Evolutionary conservation across 2,113 vertebrate species (phyloP), one percentile per base, ranked within the genome.

Genomic region (Leptocoma aspasia): DNA sequence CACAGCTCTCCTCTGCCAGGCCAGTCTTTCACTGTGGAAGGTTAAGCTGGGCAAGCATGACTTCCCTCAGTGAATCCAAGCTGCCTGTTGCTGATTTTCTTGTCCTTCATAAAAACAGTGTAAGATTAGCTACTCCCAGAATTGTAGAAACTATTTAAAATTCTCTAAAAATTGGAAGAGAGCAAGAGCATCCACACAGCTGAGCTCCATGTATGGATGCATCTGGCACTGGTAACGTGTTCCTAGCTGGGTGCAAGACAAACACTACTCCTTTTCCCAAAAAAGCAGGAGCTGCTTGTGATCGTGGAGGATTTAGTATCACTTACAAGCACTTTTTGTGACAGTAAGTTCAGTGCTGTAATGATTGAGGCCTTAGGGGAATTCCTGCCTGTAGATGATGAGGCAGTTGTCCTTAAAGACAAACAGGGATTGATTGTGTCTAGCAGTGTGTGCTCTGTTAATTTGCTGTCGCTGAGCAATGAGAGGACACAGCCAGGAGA

Each of bases 281-380:
- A 5, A 70, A 37, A 75, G 31, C 47, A 39, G 15, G 65, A 70
- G 4, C 56, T 66, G 23, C 37, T 64, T 73, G 28, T 35, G 28
- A 23, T 23, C 8, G 4, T 2, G 12, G 44, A 56, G 26, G 33
- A 7, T 4, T 59, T 26, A 2, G 1, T 8, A n/a, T 18, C 50
- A 24, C 28, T 68, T 47, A 18, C 50, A 56, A 54, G 57, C 33
- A 47, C 20, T 19, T 68, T 60, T 13, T 77, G 72, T 65, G 16
- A 52, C 54, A 21, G 7, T 11, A 14, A 41, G 20, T 59, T n/a
- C 88, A 71, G 35, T 8, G 18, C 31, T 72, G 28, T 56, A 39
- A 35, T 19, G 37, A 13, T 5, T 45, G 54, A 35, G 56, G 81
- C 39, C 53, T 39, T 30, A 9, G 27, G 54, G 50, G n/a, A 57